Evolutionary conservation across 1,140 invertebrate species (phyloP).

Genomic region (Chrysoperla carnea): DNA sequence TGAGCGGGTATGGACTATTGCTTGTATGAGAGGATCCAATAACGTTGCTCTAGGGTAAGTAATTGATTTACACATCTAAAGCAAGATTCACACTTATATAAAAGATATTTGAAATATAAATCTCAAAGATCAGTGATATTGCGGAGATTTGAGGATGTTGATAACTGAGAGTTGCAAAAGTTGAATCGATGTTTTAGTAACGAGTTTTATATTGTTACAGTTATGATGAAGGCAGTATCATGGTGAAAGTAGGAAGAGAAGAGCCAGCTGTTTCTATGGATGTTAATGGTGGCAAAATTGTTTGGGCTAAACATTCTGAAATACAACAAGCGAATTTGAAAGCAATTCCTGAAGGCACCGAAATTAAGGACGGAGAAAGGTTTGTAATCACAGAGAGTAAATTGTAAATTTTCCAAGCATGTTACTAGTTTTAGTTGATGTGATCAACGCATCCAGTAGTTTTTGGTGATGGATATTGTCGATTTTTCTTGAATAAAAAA

Average conservation of each 20-base stretch:
- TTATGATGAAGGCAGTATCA: conserved; percentile 96
- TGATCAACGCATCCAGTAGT: no score
- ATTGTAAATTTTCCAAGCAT: background rate
- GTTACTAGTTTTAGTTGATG: background rate
- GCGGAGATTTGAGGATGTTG: no score
- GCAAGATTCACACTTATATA: no score
- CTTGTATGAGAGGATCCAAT: conserved; percentile 89
- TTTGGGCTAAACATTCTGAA: conserved; percentile 97
- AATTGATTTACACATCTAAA: no score
- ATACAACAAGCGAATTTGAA: conserved; percentile 96
- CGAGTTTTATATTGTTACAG: conserved; percentile 15
- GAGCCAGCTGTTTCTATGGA: conserved; percentile 99
- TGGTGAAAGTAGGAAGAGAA: conserved; percentile 93
- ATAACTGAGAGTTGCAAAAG: no score
- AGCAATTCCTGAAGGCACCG: conserved; percentile 49
- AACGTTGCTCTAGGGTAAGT: conserved; percentile 78
- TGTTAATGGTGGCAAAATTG: conserved; percentile 90
- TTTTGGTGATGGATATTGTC: no score
- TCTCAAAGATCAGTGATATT: no score
- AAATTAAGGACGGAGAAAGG: conserved; percentile 20
- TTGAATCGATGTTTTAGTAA: no score
- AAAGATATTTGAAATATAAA: no score
- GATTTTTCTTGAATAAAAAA: no score
- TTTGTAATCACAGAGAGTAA: background rate
- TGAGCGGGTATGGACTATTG: conserved; percentile 95